Base-by-base conservation (phyloP, 2,113 vertebrate species). In the Macaca mulatta region DNA sequence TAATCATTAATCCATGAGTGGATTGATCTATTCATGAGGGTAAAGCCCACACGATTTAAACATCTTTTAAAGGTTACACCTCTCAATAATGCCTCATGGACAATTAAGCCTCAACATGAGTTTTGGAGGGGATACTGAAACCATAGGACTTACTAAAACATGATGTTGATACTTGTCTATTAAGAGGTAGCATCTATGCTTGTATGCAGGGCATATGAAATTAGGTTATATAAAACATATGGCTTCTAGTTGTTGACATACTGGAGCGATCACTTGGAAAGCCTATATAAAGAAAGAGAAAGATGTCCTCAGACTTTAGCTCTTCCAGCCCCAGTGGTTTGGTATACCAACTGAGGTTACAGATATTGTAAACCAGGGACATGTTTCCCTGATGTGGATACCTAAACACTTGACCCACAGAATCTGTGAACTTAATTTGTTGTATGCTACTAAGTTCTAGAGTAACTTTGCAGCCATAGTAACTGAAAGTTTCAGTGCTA, bases 171-270 rank as follows among this genome's bases (percentile, higher is more conserved):
- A 43, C 3, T 84, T 74, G 2, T 67, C 9, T 16, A n/a, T 48
- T 38, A 30, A 79, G 25, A 82, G 35, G 18, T 45, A 30, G 38
- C 1, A n/a, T 94, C 25, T 92, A 35, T 20, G 23, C 7, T 78
- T 40, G 25, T 17, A 22, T 22, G 1, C 0, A 83, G 27, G 35
- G 38, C 4, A 45, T 9, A 1, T 5, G 14, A 45, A 43, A 20
- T 27, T 45, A 80, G 12, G 4, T 50, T 70, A 32, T 22, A 70
- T 18, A 81, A 81, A 11, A 82, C 9, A 40, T 35, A 35, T 78
- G 3, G 23, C 59, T 78, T 52, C 27, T 43, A 79, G 14, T 30
- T 84, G 18, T 23, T 50, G 11, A 23, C 38, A 35, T 83, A 25
- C 78, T 70, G 25, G 45, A 70, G 16, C 38, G 25, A 70, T 16